Evolutionary conservation across 2,113 vertebrate species (phyloP).

Genomic region (Setophaga kirtlandii): DNA sequence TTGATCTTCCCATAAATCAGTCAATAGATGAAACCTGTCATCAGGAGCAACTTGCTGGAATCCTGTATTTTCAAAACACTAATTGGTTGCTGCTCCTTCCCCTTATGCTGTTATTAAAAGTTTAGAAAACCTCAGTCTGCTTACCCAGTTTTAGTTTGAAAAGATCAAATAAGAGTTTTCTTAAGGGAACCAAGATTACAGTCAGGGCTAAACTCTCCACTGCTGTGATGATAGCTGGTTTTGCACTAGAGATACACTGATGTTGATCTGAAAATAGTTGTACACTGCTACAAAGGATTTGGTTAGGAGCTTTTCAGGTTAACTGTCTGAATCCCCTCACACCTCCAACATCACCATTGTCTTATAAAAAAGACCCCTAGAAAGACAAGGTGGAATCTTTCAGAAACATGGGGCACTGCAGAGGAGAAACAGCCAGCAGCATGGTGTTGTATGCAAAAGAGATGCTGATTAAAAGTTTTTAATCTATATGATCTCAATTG

Average conservation of each 20-base stretch:
- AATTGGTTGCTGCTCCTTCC: background rate
- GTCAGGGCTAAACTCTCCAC: background rate
- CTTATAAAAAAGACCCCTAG: background rate
- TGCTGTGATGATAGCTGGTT: background rate
- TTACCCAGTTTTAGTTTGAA: background rate
- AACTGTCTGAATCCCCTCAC: background rate
- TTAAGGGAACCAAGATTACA: background rate
- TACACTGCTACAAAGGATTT: background rate
- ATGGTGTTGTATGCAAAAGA: background rate
- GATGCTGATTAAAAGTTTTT: background rate
- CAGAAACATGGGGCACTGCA: background rate
- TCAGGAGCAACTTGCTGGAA: background rate
- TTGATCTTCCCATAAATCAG: constrained; percentile 29
- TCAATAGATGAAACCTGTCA: constrained; percentile 27
- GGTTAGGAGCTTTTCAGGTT: background rate
- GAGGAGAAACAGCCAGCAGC: background rate
- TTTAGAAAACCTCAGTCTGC: background rate
- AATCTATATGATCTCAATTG: background rate
- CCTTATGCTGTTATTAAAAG: background rate
- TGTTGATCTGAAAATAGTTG: background rate
- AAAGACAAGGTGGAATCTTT: background rate
- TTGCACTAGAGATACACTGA: background rate
- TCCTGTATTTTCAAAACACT: background rate
- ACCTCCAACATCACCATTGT: background rate
- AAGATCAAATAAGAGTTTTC: background rate